Percentiles rank a stretch among this genome's conserved stretches.
Evolutionary conservation across 2,113 vertebrate species (phyloP).

Genomic region (Syrrhaptes paradoxus): DNA sequence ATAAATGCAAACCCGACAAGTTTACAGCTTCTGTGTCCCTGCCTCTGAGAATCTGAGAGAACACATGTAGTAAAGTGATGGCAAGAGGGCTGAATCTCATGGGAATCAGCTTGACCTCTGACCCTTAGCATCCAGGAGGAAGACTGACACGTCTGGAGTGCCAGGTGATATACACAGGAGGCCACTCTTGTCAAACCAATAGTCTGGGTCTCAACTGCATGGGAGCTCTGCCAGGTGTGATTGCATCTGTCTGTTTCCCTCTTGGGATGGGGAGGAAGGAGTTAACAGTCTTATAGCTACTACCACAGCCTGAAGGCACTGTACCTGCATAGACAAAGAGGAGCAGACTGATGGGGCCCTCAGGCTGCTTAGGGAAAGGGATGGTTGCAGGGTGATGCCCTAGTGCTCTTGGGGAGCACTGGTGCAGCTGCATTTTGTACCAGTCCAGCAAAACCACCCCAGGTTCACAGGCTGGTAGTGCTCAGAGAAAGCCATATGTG

Average conservation of each 20-base stretch:
- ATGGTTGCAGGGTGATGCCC: neutral
- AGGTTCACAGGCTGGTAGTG: neutral
- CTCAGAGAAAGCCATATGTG: neutral
- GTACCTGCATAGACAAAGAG: neutral
- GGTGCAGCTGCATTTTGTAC: neutral
- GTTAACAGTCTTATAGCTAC: neutral
- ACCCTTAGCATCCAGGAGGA: neutral
- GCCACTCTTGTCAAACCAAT: neutral
- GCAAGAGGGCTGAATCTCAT: neutral
- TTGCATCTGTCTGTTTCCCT: neutral
- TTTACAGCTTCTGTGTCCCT: neutral
- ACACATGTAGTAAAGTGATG: fast-evolving
- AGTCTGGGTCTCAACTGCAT: neutral
- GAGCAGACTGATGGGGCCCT: neutral
- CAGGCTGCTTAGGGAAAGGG: neutral
- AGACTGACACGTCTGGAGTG: neutral
- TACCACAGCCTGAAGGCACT: neutral
- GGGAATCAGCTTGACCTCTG: neutral
- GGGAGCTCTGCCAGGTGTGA: neutral
- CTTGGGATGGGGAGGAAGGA: neutral
- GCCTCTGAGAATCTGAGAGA: neutral
- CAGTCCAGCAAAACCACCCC: neutral
- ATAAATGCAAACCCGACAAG: neutral
- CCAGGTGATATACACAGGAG: neutral
- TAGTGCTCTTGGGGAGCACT: neutral